Base-by-base conservation (phyloP, 2,888 invertebrate genomes). In the Drosophila mimetica region DNA sequence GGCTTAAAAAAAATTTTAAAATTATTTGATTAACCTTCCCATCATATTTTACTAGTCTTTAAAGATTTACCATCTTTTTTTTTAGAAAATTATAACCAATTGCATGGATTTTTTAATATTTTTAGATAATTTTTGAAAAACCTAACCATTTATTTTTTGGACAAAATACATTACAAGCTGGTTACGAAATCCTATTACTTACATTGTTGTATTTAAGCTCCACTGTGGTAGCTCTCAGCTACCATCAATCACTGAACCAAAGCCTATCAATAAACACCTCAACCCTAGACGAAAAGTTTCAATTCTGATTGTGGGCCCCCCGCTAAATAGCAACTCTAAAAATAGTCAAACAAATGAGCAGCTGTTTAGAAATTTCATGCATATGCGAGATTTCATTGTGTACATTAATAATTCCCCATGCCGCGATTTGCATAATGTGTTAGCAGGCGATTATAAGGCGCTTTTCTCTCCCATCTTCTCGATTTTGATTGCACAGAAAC, bases 331-430 rank as follows among this genome's bases (percentile, higher is more conserved):
- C 18, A 25, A 47, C 69, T 71, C 75, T 77, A 70, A 83, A 79
- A 74, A 76, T 82, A 86, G 86, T 66, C 51, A 79, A 76, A 78
- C 76, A 76, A 63, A 79, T 76, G 67, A 65, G 65, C 55, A 76
- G 59, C 50, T 79, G 86, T 76, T 76, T 75, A 72, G 69, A 78
- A 86, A 83, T 84, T 88, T 88, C 87, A 88, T 81, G 86, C 87
- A 83, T 88, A 85, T 81, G 88, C 78, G 89, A 83, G 89, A 88
- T 84, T 84, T 88, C 70, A 48, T 76, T 86, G 83, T 86, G 73
- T 79, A 47, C 88, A 72, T 82, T 78, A 71, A 74, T 77, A 80
- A 75, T 75, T 80, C 77, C 72, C 66, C 50, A 28, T n/a, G 37
- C 36, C 54, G 39, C 55, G 47, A 86, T 88, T 88, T 88, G 71